Evolutionary conservation across 1,140 invertebrate genomes (phyloP).

Genomic region (Pissodes strobi): DNA sequence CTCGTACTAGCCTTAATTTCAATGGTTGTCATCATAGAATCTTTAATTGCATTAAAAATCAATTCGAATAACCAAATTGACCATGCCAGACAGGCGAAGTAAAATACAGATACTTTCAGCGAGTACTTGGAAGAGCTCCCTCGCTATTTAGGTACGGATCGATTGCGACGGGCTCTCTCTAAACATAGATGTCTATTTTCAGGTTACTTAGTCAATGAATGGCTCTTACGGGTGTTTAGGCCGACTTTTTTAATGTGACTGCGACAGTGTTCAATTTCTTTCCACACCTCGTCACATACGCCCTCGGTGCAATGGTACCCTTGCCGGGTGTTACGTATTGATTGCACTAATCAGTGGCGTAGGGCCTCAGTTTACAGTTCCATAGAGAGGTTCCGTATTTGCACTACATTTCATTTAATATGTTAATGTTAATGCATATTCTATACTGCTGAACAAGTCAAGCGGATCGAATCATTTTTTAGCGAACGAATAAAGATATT

Average conservation of each 20-base stretch:
- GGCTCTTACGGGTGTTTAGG: slow-evolving; percentile 20
- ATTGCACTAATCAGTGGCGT: slow-evolving; percentile 1
- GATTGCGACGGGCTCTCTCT: slow-evolving; percentile 29
- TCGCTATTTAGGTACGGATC: slow-evolving; percentile 34
- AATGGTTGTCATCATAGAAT: too few relatives aligned
- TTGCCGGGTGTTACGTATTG: slow-evolving; percentile 4
- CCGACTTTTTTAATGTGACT: slow-evolving; percentile 19
- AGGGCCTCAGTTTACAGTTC: too few relatives aligned
- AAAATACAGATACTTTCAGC: background rate
- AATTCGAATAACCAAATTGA: too few relatives aligned
- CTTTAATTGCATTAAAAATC: too few relatives aligned
- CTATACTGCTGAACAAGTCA: too few relatives aligned
- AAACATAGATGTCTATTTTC: slow-evolving; percentile 43
- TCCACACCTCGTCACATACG: slow-evolving; percentile 32
- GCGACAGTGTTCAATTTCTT: slow-evolving; percentile 31
- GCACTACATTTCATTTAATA: too few relatives aligned
- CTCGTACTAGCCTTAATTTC: too few relatives aligned
- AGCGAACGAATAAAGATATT: too few relatives aligned
- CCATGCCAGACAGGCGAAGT: background rate
- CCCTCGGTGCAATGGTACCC: slow-evolving; percentile 13
- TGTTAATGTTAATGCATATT: too few relatives aligned
- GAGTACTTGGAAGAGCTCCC: background rate
- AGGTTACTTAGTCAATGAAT: slow-evolving; percentile 40
- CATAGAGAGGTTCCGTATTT: too few relatives aligned
- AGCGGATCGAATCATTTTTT: too few relatives aligned